Percentiles rank a stretch among this genome's conserved stretches.
Evolutionary conservation across 2,888 invertebrate genomes (phyloP).

Genomic region (Apamea anceps): DNA sequence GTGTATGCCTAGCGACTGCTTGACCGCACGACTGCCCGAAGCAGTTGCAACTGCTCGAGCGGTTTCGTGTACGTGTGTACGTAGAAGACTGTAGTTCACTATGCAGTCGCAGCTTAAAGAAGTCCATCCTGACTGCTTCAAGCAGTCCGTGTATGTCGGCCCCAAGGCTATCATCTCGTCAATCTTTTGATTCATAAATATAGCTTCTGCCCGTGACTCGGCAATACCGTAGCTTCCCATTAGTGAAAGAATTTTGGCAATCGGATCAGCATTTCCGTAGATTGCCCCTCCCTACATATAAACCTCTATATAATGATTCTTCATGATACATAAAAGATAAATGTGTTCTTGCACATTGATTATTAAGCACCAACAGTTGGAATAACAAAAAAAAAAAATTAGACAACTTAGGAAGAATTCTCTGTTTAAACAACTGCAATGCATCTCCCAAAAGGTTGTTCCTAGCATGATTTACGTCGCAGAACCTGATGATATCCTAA

Average conservation of each 20-base stretch:
- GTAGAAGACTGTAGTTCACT: too few species aligned
- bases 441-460: neutral
- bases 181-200: neutral
- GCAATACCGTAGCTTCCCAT: too few species aligned
- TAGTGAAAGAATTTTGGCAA: neutral
- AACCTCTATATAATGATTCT: neutral
- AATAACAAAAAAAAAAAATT: neutral
- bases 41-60: too few species aligned
- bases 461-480: neutral
- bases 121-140: too few species aligned
- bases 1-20: too few species aligned
- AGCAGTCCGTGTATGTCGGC: too few species aligned
- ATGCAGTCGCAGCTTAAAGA: too few species aligned
- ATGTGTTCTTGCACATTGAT: neutral
- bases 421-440: neutral
- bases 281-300: neutral
- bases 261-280: neutral
- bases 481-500: constrained; percentile 4
- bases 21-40: too few species aligned
- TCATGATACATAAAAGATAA: neutral
- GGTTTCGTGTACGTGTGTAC: too few species aligned
- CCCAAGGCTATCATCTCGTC: neutral
- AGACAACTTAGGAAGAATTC: neutral
- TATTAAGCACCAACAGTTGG: neutral
- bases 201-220: too few species aligned